Percentiles rank a stretch among this genome's conserved stretches.
phyloP scores from a whole-genome alignment of 64 coral and sea anemone species.

The Pocillopora damicornis region DNA sequence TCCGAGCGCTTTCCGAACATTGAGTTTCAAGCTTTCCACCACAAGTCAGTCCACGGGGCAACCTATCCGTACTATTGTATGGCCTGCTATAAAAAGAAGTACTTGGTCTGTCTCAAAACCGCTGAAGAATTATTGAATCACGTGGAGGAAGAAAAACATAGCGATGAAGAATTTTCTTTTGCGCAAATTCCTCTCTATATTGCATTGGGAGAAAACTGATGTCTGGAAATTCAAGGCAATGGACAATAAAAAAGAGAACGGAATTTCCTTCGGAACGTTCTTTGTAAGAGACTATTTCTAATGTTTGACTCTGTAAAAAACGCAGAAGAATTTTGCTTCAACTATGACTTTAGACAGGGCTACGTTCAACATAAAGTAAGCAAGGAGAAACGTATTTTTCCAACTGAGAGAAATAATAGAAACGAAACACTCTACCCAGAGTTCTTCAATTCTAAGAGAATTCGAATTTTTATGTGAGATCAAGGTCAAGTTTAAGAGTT shows the following conservation, averaged over 20 bases:
- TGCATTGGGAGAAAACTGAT: conserved; percentile 5
- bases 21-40: conserved; percentile 67
- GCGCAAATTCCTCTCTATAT: conserved; percentile 74
- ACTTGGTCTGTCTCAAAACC: conserved; percentile 75
- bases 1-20: conserved; percentile 82
- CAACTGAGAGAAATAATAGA: too few relatives aligned
- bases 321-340: too few relatives aligned
- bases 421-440: too few relatives aligned
- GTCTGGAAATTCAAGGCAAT: not conserved
- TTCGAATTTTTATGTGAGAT: too few relatives aligned
- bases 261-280: not conserved
- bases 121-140: conserved; percentile 77
- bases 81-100: conserved; percentile 86
- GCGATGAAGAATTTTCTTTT: conserved; percentile 77
- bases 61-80: conserved; percentile 87
- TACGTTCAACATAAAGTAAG: too few relatives aligned
- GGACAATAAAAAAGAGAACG: not conserved
- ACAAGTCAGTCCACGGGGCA: conserved; percentile 63
- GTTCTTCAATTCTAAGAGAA: too few relatives aligned
- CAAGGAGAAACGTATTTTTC: too few relatives aligned
- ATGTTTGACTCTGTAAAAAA: too few relatives aligned
- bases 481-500: too few relatives aligned
- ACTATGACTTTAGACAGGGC: too few relatives aligned
- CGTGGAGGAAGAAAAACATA: conserved; percentile 69
- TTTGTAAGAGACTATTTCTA: not conserved